Evolutionary conservation across 2,888 invertebrate species (phyloP), one percentile per base, ranked within the genome.

Genomic region (Nebria brevicollis): DNA sequence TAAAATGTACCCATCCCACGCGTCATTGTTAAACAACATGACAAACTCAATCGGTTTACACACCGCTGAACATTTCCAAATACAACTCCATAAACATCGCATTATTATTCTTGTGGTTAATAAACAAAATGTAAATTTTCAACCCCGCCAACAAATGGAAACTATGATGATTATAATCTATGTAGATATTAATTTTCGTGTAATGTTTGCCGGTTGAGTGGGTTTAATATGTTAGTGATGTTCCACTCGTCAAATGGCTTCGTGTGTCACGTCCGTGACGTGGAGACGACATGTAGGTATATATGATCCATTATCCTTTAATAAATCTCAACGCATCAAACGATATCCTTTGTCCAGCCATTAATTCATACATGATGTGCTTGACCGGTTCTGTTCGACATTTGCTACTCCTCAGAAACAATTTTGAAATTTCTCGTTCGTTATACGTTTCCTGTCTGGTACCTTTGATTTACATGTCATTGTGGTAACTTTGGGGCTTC

Each of bases 251-350:
- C 65, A 72, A 66, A 72, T 73, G 5, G 70, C 11, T 20, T 11
- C 26, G 26, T 26, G 15, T 26, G 73, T 78, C 73, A 78, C 66
- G 26, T 66, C 13, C 15, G 73, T 72, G 77, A 78, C 73, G 43
- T 73, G 34, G 73, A 78, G 73, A 78, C 72, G 78, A 78, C 73
- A 66, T 34, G 34, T 34, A 34, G 34, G 20, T 77, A 20, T 66
- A 72, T 65, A 78, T 78, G 72, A 78, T 78, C 78, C 72, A 72
- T 78, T 64, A 77, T 72, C 72, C 66, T 78, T 72, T 78, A 78
- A 78, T 78, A 78, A 78, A 78, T 78, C 78, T 72, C 78, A 78
- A 73, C 54, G 13, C 54, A 11, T 8, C 72, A 78, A 73, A 78
- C 34, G 20, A 70, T 13, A 11, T 70, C 70, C 70, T 70, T 70